Evolutionary conservation across 2,888 invertebrate species (phyloP), one percentile per base, ranked within the genome.

Genomic region (Tupiocoris notatus): DNA sequence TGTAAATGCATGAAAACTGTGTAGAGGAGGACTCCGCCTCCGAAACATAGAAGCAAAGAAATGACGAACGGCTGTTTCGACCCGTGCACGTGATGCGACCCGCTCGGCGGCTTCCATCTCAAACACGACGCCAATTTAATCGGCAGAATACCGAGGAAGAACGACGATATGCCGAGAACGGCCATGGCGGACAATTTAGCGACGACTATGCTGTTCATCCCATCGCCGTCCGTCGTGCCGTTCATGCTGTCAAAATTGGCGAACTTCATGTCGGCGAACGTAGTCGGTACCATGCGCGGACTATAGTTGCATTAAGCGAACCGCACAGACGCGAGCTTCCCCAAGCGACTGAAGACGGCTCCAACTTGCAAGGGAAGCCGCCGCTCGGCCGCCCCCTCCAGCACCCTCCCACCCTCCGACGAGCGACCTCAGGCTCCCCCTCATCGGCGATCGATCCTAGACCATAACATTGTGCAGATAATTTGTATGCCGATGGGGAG

Each of bases 181-280:
- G 87, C 85, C 91, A 95, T 92, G 0, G 95, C 89, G 2, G 92
- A 89, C 20, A 89, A 87, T 84, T 95, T 95, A 17, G 94, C 93
- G 39, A 89, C 81, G 20, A 91, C 83, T 7, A 90, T 39, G n/a
- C 58, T 57, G 62, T 17, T 54, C 62, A 68, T 67, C 21, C 74
- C 77, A 7, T 39, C 62, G n/a, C 70, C 73, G 54, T 18, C 62
- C 16, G 18, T 16, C 6, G 62, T 59, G 2, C 25, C 20, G 57
- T 58, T 68, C 21, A 75, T 22, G 7, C 56, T 58, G 25, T 77
- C 75, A 70, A 79, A 79, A 70, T 79, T 73, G 21, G 76, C 79
- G 77, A 62, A 76, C 64, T 75, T 77, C 76, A 77, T 76, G 22
- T 59, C 59, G 58, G 17, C 25, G 2, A 7, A 18, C 56, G 67